Conservation (phyloP, 2,888 invertebrate species). For the Ethmia dodecea region DNA sequence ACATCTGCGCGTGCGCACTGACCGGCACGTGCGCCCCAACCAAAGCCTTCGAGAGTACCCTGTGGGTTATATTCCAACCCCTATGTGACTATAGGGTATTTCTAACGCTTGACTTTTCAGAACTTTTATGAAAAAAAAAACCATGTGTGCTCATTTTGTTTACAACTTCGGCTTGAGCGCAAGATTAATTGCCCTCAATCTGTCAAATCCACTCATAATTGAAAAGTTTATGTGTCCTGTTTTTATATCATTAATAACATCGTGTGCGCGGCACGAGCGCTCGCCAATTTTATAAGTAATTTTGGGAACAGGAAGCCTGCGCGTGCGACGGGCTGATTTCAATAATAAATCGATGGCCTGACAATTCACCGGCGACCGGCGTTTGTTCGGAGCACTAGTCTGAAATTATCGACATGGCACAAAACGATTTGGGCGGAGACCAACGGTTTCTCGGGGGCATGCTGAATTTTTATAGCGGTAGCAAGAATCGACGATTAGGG, state of each 20-base stretch:
- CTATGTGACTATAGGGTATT: conserved; percentile 11
- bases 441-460: conserved; percentile 55
- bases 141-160: too few species aligned
- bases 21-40: conserved; percentile 63
- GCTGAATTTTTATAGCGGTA: conserved; percentile 58
- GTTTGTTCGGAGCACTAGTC: conserved; percentile 52
- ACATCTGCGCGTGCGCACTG: conserved; percentile 69
- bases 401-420: conserved; percentile 65
- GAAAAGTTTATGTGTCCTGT: conserved; percentile 39
- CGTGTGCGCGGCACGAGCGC: conserved; percentile 58
- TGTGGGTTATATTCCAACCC: conserved; percentile 17
- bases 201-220: conserved; percentile 58
- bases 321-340: conserved; percentile 65
- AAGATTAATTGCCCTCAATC: conserved; percentile 44
- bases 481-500: conserved; percentile 50
- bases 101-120: conserved; percentile 8
- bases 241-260: conserved; percentile 54
- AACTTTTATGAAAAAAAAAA: too few species aligned
- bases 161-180: too few species aligned
- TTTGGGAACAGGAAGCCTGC: conserved; percentile 60
- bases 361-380: conserved; percentile 52
- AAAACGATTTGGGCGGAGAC: conserved; percentile 54
- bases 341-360: conserved; percentile 71
- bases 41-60: conserved; percentile 37
- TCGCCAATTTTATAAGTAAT: conserved; percentile 70